Evolutionary conservation across 2,113 vertebrate genomes (phyloP), one percentile per base, ranked within the genome.

Genomic region (Colossoma macropomum): DNA sequence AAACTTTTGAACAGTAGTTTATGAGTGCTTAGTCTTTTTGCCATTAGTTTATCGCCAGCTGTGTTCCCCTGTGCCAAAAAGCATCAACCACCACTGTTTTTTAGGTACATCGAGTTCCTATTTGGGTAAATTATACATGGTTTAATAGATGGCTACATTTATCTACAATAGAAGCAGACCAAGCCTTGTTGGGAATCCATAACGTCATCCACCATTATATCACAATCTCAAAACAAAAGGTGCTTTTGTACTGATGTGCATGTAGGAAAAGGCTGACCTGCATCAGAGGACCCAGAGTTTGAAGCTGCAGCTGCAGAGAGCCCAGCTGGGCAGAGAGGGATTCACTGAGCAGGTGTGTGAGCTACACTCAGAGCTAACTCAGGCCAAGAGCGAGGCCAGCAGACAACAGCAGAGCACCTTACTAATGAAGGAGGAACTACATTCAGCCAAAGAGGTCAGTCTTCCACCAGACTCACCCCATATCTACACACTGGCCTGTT

Each of bases 211-310:
- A 60, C 27, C 12, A 52, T 15, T 45, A 52, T 19, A 28, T 69
- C 8, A 8, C 10, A 66, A 10, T 28, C 15, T 19, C 8, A 34
- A 50, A 34, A 38, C 65, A 68, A 71, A 62, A 10, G 12, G 30
- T 48, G 23, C 1, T 76, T n/a, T 13, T 79, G 17, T 27, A 71
- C 41, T 80, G 10, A 0, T 83, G 1, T n/a, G 6, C 54, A 3
- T 89, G 12, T 59, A 95, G 94, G 93, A 94, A 68, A 93, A 91
- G 48, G 83, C 88, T 68, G 87, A 88, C 13, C 86, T 93, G 38
- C 86, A 91, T 34, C 88, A 90, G 77, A 87, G 68, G 56, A 82
- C 81, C 11, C 85, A 90, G 82, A 72, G 80, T 16, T 83, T 91
- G 63, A 85, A 85, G 23, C 60, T 89, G 76, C 89, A 91, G 80